Conservation (phyloP, 2,888 invertebrate species). For the Tanypteryx hageni region DNA sequence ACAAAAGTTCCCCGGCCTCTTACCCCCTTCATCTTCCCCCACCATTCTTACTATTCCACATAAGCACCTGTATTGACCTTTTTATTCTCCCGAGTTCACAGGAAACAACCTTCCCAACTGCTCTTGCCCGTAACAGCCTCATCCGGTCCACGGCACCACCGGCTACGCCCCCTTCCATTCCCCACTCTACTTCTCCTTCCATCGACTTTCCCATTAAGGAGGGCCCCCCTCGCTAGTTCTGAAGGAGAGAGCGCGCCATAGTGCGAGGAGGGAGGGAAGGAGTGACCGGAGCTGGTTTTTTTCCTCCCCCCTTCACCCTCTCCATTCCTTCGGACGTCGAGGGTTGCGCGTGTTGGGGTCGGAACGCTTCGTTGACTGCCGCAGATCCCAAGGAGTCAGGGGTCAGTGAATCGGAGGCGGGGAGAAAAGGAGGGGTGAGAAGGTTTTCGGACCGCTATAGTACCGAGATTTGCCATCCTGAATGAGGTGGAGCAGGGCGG, state of each 20-base stretch:
- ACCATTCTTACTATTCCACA: background rate
- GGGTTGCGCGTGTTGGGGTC: slow-evolving; percentile 11
- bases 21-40: background rate
- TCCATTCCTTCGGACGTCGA: background rate
- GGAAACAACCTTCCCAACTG: slow-evolving; percentile 49
- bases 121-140: slow-evolving; percentile 52
- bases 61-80: slow-evolving; percentile 52
- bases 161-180: slow-evolving; percentile 16
- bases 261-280: background rate
- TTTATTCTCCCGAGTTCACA: slow-evolving; percentile 26
- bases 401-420: slow-evolving; percentile 44
- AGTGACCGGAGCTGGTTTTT: background rate
- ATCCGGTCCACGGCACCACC: slow-evolving; percentile 47
- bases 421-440: background rate
- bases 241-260: background rate
- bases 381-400: slow-evolving; percentile 27
- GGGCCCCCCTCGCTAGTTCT: background rate
- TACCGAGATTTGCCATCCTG: background rate
- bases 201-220: slow-evolving; percentile 52
- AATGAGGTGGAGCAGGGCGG: background rate
- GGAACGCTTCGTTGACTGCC: slow-evolving; percentile 29
- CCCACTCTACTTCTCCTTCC: background rate
- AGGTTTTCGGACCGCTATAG: background rate
- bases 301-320: background rate
- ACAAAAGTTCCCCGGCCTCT: background rate